Base-by-base conservation (phyloP, 2,113 vertebrate species). In the Scalopus aquaticus region DNA sequence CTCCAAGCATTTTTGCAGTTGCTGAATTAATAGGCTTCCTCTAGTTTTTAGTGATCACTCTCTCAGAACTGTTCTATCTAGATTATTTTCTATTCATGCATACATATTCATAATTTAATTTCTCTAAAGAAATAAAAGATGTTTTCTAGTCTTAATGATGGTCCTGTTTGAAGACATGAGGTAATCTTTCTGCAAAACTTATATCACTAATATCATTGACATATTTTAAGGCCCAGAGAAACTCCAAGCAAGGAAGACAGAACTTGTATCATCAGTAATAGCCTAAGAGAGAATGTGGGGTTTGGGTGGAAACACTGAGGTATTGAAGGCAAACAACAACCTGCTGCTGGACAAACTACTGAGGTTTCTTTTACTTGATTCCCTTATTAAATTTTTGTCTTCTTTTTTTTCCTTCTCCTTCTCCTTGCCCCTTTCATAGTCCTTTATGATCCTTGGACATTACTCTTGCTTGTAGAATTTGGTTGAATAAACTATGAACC, bases 21-120 rank as follows among this genome's bases (percentile, higher is more conserved):
- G n/a, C 88, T 92, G 80, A 94, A 64, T 35, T 95, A 58, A 58
- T 37, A 90, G 85, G 20, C 76, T 85, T 95, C 83, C 32, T 91
- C 58, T 77, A 20, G 58, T 60, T 90, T 54, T 82, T 44, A 51
- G 60, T 81, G 72, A 93, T 86, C 60, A 72, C 6, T 83, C 62
- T 94, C 83, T 92, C 69, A 81, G 81, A 91, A 92, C 15, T 54
- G 20, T 54, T 77, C 20, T 90, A 4, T 82, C 69, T 76, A 86
- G 26, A 96, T 37, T 42, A 37, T 15, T 77, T 93, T 92, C 69
- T 81, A 60, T 70, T 88, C 16, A 16, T 64, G 37, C 70, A 76
- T 76, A 60, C 19, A 17, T 64, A 77, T 49, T 28, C 46, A 0
- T 80, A 44, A 60, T 90, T 78, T 86, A 82, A 82, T 10, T 80